Evolutionary conservation across 2,888 invertebrate species (phyloP).

Genomic region (Metellina segmentata): DNA sequence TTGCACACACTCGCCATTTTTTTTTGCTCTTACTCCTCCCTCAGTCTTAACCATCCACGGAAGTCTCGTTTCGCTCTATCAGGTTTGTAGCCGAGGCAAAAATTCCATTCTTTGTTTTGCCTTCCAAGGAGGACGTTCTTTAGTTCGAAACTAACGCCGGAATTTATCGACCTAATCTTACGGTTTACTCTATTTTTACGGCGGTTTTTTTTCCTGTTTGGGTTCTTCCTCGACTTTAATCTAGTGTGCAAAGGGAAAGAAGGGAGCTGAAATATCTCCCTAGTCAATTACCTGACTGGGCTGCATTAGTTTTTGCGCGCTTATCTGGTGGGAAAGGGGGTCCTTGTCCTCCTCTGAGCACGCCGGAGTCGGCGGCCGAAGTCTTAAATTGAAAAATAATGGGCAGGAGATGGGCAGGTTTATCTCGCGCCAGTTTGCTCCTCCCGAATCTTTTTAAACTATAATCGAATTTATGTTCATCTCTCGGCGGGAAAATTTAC

Average conservation of each 20-base stretch:
- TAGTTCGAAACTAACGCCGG: conserved; percentile 64
- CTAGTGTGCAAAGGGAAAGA: conserved; percentile 32
- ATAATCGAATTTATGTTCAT: conserved; percentile 63
- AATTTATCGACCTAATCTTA: conserved; percentile 73
- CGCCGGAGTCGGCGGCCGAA: conserved; percentile 33
- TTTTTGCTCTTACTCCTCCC: conserved; percentile 23
- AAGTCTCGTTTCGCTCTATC: conserved; percentile 49
- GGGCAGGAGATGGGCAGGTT: conserved; percentile 47
- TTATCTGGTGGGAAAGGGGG: conserved; percentile 4
- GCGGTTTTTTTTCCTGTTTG: conserved; percentile 30
- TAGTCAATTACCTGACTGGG: conserved; percentile 70
- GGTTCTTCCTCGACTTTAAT: conserved; percentile 50
- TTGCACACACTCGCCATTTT: conserved; percentile 54
- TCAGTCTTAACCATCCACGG: not conserved
- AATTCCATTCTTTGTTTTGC: conserved; percentile 65
- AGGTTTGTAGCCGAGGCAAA: conserved; percentile 44
- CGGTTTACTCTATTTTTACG: conserved; percentile 62
- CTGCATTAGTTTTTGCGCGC: conserved; percentile 58
- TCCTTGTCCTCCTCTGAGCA: not conserved
- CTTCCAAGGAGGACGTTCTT: conserved; percentile 40
- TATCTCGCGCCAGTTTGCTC: conserved; percentile 44
- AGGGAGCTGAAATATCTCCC: conserved; percentile 60
- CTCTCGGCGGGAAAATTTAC: conserved; percentile 58
- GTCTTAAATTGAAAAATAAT: conserved; percentile 73
- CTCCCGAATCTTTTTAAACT: conserved; percentile 59